phyloP scores from a whole-genome alignment of 2,888 invertebrate species.

The Chymomyza caudatula region DNA sequence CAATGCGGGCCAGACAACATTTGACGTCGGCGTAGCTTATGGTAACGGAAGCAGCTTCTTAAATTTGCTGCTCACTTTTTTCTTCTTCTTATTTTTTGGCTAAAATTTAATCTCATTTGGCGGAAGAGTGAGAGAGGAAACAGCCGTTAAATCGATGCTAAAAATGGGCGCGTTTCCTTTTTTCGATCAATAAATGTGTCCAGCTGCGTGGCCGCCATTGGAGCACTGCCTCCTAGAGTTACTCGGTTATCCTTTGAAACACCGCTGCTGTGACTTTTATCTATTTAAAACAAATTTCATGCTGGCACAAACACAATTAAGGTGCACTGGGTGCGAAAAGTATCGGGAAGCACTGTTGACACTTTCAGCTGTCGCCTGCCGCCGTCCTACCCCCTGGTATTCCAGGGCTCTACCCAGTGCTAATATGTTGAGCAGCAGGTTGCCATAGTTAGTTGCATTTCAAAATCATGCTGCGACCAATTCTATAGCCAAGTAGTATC shows the following conservation, averaged over 20 bases:
- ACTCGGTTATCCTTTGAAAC: neutral
- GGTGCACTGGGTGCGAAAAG: neutral
- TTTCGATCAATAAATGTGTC: neutral
- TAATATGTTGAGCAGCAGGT: slow-evolving; percentile 12
- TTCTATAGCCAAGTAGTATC: too few relatives aligned
- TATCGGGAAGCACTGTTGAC: slow-evolving; percentile 1
- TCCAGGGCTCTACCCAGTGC: neutral
- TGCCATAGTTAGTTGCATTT: neutral
- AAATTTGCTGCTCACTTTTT: neutral
- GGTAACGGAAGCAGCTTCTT: neutral
- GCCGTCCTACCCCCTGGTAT: neutral
- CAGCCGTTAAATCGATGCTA: neutral
- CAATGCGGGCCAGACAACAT: neutral
- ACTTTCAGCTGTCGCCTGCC: slow-evolving; percentile 7
- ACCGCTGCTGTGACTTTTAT: neutral
- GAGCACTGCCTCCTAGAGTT: too few relatives aligned
- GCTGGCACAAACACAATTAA: neutral
- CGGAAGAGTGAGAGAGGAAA: neutral
- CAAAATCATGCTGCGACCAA: neutral
- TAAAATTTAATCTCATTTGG: neutral
- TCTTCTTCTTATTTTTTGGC: neutral
- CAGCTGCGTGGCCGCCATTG: neutral
- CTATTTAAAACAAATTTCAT: slow-evolving; percentile 1
- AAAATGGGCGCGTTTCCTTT: neutral
- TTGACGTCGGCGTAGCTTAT: too few relatives aligned